A percentile compares a stretch with the other conserved stretches of the same genome.
Evolutionary conservation across 2,888 invertebrate genomes (phyloP).

Genomic region (Torymus texanus): DNA sequence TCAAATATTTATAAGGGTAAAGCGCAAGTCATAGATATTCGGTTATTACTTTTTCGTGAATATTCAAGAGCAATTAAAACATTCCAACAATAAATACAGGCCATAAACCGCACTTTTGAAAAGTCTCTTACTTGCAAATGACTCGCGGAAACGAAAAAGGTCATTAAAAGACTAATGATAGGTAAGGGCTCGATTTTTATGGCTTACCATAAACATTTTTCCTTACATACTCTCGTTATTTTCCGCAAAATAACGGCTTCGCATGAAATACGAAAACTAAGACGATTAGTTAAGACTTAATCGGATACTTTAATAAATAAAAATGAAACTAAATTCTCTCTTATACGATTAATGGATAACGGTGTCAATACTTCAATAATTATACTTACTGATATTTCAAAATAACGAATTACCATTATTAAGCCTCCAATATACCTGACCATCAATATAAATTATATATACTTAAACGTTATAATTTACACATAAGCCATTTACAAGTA

Average conservation of each 20-base stretch:
- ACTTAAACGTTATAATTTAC: too few species aligned
- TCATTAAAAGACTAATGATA: constrained; percentile 41
- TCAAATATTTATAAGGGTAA: not conserved
- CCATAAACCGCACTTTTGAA: constrained; percentile 13
- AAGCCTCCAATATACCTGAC: too few species aligned
- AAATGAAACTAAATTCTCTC: too few species aligned
- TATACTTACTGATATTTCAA: too few species aligned
- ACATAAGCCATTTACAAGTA: too few species aligned
- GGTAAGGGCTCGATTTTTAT: constrained; percentile 31
- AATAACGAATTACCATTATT: too few species aligned
- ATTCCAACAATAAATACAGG: constrained; percentile 42
- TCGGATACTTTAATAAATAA: too few species aligned
- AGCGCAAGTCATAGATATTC: constrained; percentile 15
- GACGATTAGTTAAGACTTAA: too few species aligned
- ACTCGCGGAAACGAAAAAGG: constrained; percentile 27
- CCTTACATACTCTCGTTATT: not conserved
- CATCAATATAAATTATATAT: too few species aligned
- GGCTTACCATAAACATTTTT: constrained; percentile 21
- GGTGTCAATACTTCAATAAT: too few species aligned
- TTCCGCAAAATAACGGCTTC: not conserved
- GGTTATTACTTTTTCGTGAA: constrained; percentile 27
- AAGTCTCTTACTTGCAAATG: constrained; percentile 24
- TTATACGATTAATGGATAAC: too few species aligned
- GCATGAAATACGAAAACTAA: not conserved
- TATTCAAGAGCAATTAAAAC: constrained; percentile 41